Evolutionary conservation across 2,888 invertebrate species (phyloP), one percentile per base, ranked within the genome.

Genomic region (Troides aeacus): DNA sequence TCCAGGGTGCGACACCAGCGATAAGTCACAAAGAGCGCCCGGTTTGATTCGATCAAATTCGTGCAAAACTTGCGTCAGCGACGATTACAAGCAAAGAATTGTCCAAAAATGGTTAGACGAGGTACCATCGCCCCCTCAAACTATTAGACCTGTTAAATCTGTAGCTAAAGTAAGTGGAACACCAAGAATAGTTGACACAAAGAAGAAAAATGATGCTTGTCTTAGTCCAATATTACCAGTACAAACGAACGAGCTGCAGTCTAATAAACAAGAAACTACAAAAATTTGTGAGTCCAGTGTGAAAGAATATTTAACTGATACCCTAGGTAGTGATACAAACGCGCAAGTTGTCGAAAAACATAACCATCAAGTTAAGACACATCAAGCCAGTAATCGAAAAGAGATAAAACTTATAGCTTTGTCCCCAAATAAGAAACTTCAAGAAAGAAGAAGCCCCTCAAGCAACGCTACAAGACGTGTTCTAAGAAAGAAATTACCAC

Each of bases 61-160:
- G 3, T 94, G 94, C 75, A 93, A 94, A 74, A 92, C 92, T 60
- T 94, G 94, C 79, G 88, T 93, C 1, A 90, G 92, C 71, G 93
- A 94, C 69, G 96, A 96, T 72, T 95, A 95, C 76, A 96, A 96
- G 78, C 95, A 96, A 73, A 94, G 92, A 77, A 96, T 95, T 79
- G 96, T 96, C n/a, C 93, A 95, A 73, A 95, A 95, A 85, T 96
- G 96, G 96, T 83, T 96, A 65, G 96, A 96, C 78, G 94, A 95
- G 77, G 95, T 96, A 10, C 95, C 96, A 4, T 76, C 83, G 50
- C 85, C 85, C 23, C 72, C 75, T 15, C 76, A 79, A 30, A 76
- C 78, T 10, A 72, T 79, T 10, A 85, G 80, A 73, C 81, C 85
- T 0, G 70, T 81, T 0, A 90, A 92, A 74, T 89, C 90, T 5